Conservation (phyloP, 2,888 invertebrate genomes). For the Rhaphigaster nebulosa region DNA sequence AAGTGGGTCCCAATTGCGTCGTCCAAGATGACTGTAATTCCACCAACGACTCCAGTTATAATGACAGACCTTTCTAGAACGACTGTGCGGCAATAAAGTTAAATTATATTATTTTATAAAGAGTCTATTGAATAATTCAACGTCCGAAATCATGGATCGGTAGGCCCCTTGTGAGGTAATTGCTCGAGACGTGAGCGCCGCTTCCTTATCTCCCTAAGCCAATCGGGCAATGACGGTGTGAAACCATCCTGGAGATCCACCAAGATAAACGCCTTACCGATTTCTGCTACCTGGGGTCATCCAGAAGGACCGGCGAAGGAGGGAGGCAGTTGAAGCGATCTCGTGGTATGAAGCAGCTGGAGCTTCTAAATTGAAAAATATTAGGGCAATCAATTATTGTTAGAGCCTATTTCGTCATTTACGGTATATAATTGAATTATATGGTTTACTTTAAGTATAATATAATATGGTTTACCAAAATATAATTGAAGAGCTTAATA, state of each 20-base stretch:
- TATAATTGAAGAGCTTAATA: too few species aligned
- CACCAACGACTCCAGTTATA: not conserved
- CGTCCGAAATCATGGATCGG: not conserved
- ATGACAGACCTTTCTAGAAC: not conserved
- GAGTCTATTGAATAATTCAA: conserved; percentile 20
- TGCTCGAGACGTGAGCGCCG: not conserved
- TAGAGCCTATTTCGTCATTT: not conserved
- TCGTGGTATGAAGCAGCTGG: not conserved
- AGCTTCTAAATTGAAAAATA: not conserved
- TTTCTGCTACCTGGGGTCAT: conserved; percentile 39
- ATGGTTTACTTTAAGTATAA: too few species aligned
- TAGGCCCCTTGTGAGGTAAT: conserved; percentile 14
- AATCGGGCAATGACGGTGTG: not conserved
- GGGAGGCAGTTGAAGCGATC: not conserved
- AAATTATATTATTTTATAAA: conserved; percentile 37
- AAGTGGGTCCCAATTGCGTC: not conserved
- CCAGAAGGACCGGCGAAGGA: not conserved
- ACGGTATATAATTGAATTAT: not conserved
- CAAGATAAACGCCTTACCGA: not conserved
- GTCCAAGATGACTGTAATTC: not conserved
- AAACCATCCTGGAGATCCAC: conserved; percentile 7
- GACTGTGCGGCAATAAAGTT: not conserved
- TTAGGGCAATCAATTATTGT: not conserved
- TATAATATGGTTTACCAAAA: too few species aligned
- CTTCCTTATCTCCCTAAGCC: not conserved